A percentile compares a stretch with the other conserved stretches of the same genome.
phyloP scores from a whole-genome alignment of 1,140 invertebrate genomes.

The Drosophila ironensis region DNA sequence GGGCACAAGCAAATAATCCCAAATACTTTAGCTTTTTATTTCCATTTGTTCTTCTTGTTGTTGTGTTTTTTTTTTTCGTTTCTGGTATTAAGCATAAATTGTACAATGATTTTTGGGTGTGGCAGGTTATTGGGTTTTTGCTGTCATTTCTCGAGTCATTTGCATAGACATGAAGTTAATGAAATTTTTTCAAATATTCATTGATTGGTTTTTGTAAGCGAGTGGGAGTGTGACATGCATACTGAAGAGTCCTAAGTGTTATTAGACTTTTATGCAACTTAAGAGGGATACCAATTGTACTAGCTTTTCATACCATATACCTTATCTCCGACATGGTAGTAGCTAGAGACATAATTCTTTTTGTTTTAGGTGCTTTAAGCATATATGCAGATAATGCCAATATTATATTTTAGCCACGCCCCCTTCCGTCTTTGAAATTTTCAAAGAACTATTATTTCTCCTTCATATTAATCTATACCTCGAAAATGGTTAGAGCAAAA shows the following conservation, averaged over 20 bases:
- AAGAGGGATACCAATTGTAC: too few relatives aligned
- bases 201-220: constrained; percentile 2
- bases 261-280: too few relatives aligned
- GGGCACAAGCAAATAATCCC: constrained; percentile 54
- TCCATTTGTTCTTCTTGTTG: too few relatives aligned
- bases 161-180: constrained; percentile 41
- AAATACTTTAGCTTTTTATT: constrained; percentile 22
- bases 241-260: background rate
- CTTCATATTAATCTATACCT: too few relatives aligned
- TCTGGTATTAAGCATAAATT: constrained; percentile 15
- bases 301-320: too few relatives aligned
- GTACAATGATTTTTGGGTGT: constrained; percentile 37
- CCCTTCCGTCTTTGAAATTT: too few relatives aligned
- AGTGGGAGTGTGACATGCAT: constrained; percentile 19
- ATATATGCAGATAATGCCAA: too few relatives aligned
- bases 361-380: too few relatives aligned
- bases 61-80: background rate
- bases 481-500: too few relatives aligned
- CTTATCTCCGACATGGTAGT: too few relatives aligned
- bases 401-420: too few relatives aligned
- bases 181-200: constrained; percentile 31
- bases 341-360: too few relatives aligned
- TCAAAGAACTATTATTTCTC: constrained; percentile 10
- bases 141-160: constrained; percentile 19
- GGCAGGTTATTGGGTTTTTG: constrained; percentile 20